Evolutionary conservation across 2,797 vertebrate genomes (phyloP), one percentile per base, ranked within the genome.

Genomic region (Poecile montanus): DNA sequence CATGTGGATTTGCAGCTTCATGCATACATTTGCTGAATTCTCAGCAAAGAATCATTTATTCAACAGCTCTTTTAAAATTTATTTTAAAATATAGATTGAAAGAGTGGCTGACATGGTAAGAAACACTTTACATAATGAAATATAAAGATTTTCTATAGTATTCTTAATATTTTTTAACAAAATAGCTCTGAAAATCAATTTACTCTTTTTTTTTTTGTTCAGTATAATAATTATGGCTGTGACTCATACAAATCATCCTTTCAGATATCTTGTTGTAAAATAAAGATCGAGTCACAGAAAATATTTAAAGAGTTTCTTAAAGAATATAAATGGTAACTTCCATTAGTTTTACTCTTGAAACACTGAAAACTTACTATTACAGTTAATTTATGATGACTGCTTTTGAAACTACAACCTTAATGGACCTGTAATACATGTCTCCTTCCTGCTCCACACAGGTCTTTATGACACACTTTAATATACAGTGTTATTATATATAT

Each of bases 241-340:
- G 98, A 98, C 89, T 98, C 97, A 97, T 76, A 96, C 74, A 97
- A 93, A 97, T 97, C 97, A 97, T 89, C 82, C 73, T 96, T 97
- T 98, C 94, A 97, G 91, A 63, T 91, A 91, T 68, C 96, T 95
- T 97, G 93, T 97, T 88, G 82, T 97, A 96, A 97, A 97, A 97
- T 95, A 97, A 98, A 97, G 97, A 93, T 97, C 96, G 97, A 96
- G 76, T 93, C 92, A 88, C 75, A 91, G 76, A 97, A 96, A 89
- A 83, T 70, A 75, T 94, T 95, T 89, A 63, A 56, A 96, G 42
- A 94, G 92, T 91, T 97, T 96, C 92, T 89, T 92, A 85, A 96
- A 94, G 78, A 96, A 82, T 95, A 95, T 94, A 95, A 97, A 92
- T 81, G 51, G 56, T 57, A 92, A 74, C 50, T 97, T 96, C 93